Evolutionary conservation across 1,140 invertebrate species (phyloP).

Genomic region (Trachelipus rathkii): DNA sequence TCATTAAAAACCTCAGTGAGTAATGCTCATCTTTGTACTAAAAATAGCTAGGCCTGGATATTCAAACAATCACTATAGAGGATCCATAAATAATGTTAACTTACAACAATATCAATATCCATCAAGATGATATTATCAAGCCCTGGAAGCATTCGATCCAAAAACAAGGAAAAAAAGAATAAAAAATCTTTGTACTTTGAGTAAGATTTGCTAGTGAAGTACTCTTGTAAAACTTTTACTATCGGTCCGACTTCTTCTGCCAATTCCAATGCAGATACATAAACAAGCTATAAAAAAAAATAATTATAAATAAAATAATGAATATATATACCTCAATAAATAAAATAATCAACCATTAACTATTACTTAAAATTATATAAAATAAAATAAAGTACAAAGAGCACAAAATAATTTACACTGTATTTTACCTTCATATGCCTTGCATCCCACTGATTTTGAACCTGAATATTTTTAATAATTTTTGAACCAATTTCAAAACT

Average conservation of each 20-base stretch:
- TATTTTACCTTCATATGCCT: neutral
- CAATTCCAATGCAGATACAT: slow-evolving; percentile 56
- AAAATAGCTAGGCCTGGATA: neutral
- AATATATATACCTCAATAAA: too few relatives aligned
- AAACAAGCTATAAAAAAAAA: slow-evolving; percentile 47
- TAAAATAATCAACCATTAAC: too few relatives aligned
- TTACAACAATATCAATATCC: slow-evolving; percentile 75
- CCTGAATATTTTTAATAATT: slow-evolving; percentile 54
- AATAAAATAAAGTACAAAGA: too few relatives aligned
- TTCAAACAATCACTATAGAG: neutral
- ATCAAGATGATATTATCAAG: slow-evolving; percentile 66
- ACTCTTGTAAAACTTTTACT: slow-evolving; percentile 64
- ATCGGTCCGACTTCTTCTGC: slow-evolving; percentile 61
- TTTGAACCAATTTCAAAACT: slow-evolving; percentile 61
- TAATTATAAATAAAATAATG: neutral
- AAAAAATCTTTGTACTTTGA: slow-evolving; percentile 77
- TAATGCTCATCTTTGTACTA: too few relatives aligned
- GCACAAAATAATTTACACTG: too few relatives aligned
- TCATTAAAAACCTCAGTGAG: too few relatives aligned
- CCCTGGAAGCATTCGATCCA: slow-evolving; percentile 63
- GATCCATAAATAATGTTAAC: slow-evolving; percentile 39
- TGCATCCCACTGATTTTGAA: slow-evolving; percentile 47
- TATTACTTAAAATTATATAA: too few relatives aligned
- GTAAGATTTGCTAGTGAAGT: slow-evolving; percentile 71
- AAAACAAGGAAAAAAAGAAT: slow-evolving; percentile 73